Evolutionary conservation across 1,140 invertebrate species (phyloP).

Genomic region (Tyrophagus putrescentiae): DNA sequence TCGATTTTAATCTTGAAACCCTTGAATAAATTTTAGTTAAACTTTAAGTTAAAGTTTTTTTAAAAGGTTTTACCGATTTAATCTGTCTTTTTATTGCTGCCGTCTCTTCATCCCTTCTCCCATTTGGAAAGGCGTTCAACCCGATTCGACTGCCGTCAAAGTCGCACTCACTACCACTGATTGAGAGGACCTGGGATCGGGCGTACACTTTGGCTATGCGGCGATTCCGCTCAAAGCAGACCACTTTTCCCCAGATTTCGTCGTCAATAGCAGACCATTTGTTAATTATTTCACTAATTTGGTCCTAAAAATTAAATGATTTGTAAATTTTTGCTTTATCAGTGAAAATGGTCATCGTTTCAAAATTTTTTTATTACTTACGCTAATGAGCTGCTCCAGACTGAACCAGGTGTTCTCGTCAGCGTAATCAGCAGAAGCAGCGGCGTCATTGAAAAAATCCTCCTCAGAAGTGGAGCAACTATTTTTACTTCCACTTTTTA

Average conservation of each 20-base stretch:
- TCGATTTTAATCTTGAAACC: conserved; percentile 81
- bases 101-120: conserved; percentile 75
- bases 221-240: conserved; percentile 77
- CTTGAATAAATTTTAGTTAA: background rate
- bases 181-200: conserved; percentile 73
- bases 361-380: background rate
- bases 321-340: background rate
- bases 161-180: conserved; percentile 82
- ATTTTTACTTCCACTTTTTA: background rate
- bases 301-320: conserved; percentile 52
- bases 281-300: conserved; percentile 81
- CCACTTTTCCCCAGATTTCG: conserved; percentile 93
- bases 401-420: conserved; percentile 5
- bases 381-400: conserved; percentile 3
- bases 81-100: conserved; percentile 79
- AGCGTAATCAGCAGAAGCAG: background rate
- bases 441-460: background rate
- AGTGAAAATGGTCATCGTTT: background rate
- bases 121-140: conserved; percentile 81
- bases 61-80: conserved; percentile 50
- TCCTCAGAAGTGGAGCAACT: background rate
- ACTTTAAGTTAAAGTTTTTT: background rate
- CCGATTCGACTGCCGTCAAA: conserved; percentile 65
- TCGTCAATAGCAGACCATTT: conserved; percentile 93
- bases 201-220: conserved; percentile 87